These are phyloP conservation scores for Linepithema humile DNA, from an alignment of 1,140 invertebrate species.

Conservation along the genomic window DNA sequence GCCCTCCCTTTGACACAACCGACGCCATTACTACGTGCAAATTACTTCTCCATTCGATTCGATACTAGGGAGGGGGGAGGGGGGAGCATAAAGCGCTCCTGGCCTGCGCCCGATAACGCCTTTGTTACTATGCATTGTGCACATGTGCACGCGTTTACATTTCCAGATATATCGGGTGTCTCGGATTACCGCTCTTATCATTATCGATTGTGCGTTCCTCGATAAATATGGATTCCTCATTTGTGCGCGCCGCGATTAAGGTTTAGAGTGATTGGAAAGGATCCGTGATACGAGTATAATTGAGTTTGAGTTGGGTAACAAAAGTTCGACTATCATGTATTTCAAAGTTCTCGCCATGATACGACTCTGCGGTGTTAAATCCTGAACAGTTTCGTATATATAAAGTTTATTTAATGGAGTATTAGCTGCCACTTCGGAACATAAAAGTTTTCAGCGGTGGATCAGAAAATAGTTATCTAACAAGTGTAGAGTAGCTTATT, in stretches of 20 bases:
- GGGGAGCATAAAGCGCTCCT: conserved; percentile 14
- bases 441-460: too few relatives aligned
- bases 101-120: conserved; percentile 16
- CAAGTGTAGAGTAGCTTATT: too few relatives aligned
- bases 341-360: too few relatives aligned
- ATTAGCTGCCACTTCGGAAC: too few relatives aligned
- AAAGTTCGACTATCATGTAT: too few relatives aligned
- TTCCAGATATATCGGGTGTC: neutral
- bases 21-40: conserved; percentile 41
- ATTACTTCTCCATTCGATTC: conserved; percentile 50
- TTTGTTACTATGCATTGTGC: conserved; percentile 18
- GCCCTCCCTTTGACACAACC: conserved; percentile 13
- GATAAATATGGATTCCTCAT: neutral
- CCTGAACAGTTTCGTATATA: too few relatives aligned
- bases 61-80: conserved; percentile 1
- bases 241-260: neutral
- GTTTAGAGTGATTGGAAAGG: neutral
- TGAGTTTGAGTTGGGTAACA: too few relatives aligned
- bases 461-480: too few relatives aligned
- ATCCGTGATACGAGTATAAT: neutral
- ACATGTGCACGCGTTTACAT: neutral
- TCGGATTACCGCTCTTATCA: conserved; percentile 10
- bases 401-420: too few relatives aligned
- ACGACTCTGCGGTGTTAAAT: too few relatives aligned
- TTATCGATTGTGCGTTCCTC: neutral